Conservation (phyloP, 2,888 invertebrate genomes). For the Notocelia uddmanniana region DNA sequence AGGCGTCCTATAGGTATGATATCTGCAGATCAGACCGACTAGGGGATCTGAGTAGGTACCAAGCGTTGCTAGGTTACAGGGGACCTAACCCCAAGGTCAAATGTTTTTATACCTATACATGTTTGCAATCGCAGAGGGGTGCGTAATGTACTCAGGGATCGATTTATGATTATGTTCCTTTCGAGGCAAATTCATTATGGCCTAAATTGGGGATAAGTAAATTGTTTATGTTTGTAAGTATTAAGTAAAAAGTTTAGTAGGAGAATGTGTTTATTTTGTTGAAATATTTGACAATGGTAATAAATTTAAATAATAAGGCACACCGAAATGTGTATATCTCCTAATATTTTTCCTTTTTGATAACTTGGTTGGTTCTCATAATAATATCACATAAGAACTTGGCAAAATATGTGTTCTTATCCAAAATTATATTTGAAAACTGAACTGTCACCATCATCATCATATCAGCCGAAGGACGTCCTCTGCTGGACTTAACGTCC, state of each 20-base stretch:
- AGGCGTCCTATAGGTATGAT: conserved; percentile 79
- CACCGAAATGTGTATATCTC: too few relatives aligned
- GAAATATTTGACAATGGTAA: neutral
- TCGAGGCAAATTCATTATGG: conserved; percentile 52
- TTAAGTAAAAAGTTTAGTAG: neutral
- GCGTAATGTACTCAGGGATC: conserved; percentile 57
- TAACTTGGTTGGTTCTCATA: too few relatives aligned
- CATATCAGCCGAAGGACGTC: too few relatives aligned
- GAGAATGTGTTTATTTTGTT: neutral
- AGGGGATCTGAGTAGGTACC: conserved; percentile 76
- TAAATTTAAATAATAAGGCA: too few relatives aligned
- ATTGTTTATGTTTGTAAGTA: conserved; percentile 16
- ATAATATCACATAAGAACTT: too few relatives aligned
- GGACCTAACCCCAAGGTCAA: conserved; percentile 81
- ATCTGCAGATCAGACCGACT: conserved; percentile 74
- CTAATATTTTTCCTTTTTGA: too few relatives aligned
- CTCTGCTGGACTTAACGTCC: too few relatives aligned
- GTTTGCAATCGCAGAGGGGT: conserved; percentile 70
- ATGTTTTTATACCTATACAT: conserved; percentile 69
- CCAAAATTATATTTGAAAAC: too few relatives aligned
- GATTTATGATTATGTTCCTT: conserved; percentile 64
- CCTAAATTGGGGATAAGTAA: conserved; percentile 42
- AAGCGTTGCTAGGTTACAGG: conserved; percentile 82
- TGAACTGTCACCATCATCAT: too few relatives aligned
- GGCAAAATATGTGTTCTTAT: too few relatives aligned